Evolutionary conservation across 2,888 invertebrate genomes (phyloP), one percentile per base, ranked within the genome.

Genomic region (Xylota sylvarum): DNA sequence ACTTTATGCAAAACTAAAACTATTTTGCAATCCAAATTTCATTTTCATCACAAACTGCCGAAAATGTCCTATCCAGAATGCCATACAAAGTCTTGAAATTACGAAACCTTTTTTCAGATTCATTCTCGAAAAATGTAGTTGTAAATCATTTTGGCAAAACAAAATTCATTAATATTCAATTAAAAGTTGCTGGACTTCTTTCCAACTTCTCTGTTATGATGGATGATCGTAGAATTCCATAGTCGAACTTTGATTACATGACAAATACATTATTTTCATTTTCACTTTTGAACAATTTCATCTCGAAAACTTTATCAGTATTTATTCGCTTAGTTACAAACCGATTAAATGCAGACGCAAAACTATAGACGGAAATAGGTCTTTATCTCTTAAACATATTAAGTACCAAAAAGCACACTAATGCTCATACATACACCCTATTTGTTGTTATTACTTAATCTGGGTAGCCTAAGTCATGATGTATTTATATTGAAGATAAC

Each of bases 201-300:
- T 56, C 32, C 19, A 56, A 56, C 56, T 56, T 56, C 32, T n/a
- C 30, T 52, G 14, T 9, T n/a, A 35, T 56, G 56, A 60, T 40
- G 30, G 37, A 60, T 60, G 37, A 60, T 60, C n/a, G 14, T 40
- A 40, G 56, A 60, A 23, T 60, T 60, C 60, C 40, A n/a, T 60
- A 23, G 60, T 40, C 40, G 17, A 69, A 69, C 56, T 69, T 69
- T 30, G 55, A 69, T 69, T 69, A 14, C 43, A 56, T 56, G 69
- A 56, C 69, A 69, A 69, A 69, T 50, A 30, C 69, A 69, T 55
- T 14, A 43, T 43, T 62, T 4, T 9, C n/a, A 2, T 46, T 46
- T 14, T n/a, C 17, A 30, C 30, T 46, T 30, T 30, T 30, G n/a
- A 62, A 30, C 43, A 46, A 60, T 40, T 60, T 23, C 60, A 23